These are phyloP conservation scores for Calycopis cecrops DNA, from an alignment of 1,140 invertebrate species.

Conservation along the genomic window DNA sequence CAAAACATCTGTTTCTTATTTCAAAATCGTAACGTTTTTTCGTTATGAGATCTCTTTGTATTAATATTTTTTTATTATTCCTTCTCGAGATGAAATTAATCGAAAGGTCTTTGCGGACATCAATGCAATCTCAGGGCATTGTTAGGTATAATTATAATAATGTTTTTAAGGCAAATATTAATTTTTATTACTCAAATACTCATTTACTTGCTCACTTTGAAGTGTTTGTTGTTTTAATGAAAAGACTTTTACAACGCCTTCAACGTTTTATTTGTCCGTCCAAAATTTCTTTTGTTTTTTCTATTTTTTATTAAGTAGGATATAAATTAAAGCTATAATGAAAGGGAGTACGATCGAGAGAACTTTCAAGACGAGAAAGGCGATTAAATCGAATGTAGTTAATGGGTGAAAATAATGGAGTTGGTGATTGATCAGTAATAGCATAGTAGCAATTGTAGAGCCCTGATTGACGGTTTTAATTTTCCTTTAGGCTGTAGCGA, in stretches of 20 bases:
- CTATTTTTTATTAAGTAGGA: slow-evolving; percentile 14
- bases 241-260: slow-evolving; percentile 31
- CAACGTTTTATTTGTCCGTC: slow-evolving; percentile 31
- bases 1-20: slow-evolving; percentile 48
- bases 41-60: slow-evolving; percentile 41
- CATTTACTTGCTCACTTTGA: slow-evolving; percentile 46
- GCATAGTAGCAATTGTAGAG: slow-evolving; percentile 33
- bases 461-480: slow-evolving; percentile 68
- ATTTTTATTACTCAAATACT: slow-evolving; percentile 62
- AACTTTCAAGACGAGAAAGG: slow-evolving; percentile 26
- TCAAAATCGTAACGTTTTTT: slow-evolving; percentile 48
- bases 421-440: slow-evolving; percentile 59
- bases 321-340: slow-evolving; percentile 15
- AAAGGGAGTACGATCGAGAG: slow-evolving; percentile 14
- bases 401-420: slow-evolving; percentile 53
- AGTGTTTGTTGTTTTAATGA: slow-evolving; percentile 42
- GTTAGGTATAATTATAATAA: slow-evolving; percentile 62
- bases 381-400: slow-evolving; percentile 58
- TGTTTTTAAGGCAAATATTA: slow-evolving; percentile 64
- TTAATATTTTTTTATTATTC: slow-evolving; percentile 54
- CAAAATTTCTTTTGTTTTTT: slow-evolving; percentile 26
- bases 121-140: slow-evolving; percentile 63
- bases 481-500: slow-evolving; percentile 38
- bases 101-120: slow-evolving; percentile 59
- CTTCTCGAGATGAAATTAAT: slow-evolving; percentile 64